Conservation (phyloP, 2,888 invertebrate species). For the Elmis aenea region DNA sequence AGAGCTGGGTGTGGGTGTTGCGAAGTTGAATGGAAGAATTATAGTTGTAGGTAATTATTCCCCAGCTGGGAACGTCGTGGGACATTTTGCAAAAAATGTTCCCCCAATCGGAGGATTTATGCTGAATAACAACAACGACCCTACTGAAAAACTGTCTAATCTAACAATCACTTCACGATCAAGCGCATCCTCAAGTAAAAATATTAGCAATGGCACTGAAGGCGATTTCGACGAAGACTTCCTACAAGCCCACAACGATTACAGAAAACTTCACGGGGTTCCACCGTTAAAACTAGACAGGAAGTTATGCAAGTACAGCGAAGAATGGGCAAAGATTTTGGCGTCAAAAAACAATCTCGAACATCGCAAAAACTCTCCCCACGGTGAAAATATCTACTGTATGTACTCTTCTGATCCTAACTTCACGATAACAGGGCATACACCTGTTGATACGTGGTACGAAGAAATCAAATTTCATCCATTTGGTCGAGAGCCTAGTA, state of each 20-base stretch:
- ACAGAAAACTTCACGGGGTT: constrained; percentile 64
- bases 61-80: constrained; percentile 82
- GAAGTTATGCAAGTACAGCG: constrained; percentile 61
- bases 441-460: constrained; percentile 78
- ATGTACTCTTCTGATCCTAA: constrained; percentile 69
- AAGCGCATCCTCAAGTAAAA: constrained; percentile 19
- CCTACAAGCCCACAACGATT: constrained; percentile 70
- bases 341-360: constrained; percentile 62
- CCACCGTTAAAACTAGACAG: constrained; percentile 60
- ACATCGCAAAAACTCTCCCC: constrained; percentile 70
- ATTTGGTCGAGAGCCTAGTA: constrained; percentile 59
- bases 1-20: constrained; percentile 71
- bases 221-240: constrained; percentile 64
- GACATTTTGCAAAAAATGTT: constrained; percentile 68
- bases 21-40: constrained; percentile 61
- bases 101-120: constrained; percentile 52
- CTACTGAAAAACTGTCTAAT: constrained; percentile 30
- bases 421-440: constrained; percentile 59
- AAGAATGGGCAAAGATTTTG: constrained; percentile 68
- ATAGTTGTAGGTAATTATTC: constrained; percentile 86
- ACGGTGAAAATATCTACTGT: constrained; percentile 81
- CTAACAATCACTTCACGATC: constrained; percentile 41
- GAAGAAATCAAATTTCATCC: constrained; percentile 59
- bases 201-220: constrained; percentile 26
- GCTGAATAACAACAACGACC: constrained; percentile 41